Base-by-base conservation (phyloP, 2,888 invertebrate species). In the Agapetus fuscipes region DNA sequence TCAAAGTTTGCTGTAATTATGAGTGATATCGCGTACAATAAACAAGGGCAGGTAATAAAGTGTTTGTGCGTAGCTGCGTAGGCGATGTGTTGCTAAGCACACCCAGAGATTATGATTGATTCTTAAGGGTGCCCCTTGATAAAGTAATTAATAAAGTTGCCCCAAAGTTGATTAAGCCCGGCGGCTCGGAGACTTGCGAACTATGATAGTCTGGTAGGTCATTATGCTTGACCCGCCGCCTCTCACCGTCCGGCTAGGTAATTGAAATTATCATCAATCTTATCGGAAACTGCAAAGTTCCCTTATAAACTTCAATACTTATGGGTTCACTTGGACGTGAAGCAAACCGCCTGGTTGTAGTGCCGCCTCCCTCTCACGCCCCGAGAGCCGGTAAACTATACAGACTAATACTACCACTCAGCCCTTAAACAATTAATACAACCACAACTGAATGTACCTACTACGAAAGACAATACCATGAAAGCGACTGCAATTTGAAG, bases 221-320 rank as follows among this genome's bases (percentile, higher is more conserved):
- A 39, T 39, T 36, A 43, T 44, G 37, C 37, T 41, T 37, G 44
- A 40, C 40, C 40, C 43, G 31, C 15, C 30, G 20, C 14, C n/a
- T 31, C 27, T 31, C 29, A 17, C 41, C 34, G 37, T 36, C 37
- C 16, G 34, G 17, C 27, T 34, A 37, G 40, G 39, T 39, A 43
- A 46, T 46, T 46, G 43, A 46, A 46, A 43, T 40, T 40, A 43
- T 39, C 42, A 45, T 45, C 45, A 42, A 45, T 45, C 45, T 45
- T 39, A 44, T 44, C 45, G 29, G 27, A 24, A 38, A 34, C 38
- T 38, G 32, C 36, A 41, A 45, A 45, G 28, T 45, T 41, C 33
- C 34, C 17, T 6, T 20, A 11, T 12, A 15, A 31, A 12, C 31
- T 14, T 15, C 15, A n/a, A 12, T 31, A 31, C 31, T 14, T 15